Percentiles rank a stretch among this genome's conserved stretches.
phyloP scores from a whole-genome alignment of 2,113 vertebrate species.

The Epinephelus lanceolatus region DNA sequence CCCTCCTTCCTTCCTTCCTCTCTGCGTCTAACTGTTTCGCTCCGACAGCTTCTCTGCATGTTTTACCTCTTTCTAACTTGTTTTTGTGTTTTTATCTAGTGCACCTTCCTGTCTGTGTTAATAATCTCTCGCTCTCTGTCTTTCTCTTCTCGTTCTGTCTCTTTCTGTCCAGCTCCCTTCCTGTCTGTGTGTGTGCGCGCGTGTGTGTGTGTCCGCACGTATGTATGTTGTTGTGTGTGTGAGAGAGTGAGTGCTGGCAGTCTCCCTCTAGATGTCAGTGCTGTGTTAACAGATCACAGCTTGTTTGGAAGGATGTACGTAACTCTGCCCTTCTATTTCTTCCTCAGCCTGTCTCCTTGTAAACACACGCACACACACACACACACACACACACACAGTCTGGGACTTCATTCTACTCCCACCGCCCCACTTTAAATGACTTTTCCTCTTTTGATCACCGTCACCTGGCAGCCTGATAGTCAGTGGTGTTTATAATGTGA shows the following conservation, averaged over 20 bases:
- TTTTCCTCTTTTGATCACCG: background rate
- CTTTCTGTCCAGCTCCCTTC: slow-evolving; percentile 8
- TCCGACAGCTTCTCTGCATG: slow-evolving; percentile 33
- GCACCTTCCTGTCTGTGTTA: slow-evolving; percentile 30
- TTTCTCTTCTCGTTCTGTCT: background rate
- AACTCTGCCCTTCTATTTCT: slow-evolving; percentile 35
- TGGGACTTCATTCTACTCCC: background rate
- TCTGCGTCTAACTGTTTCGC: slow-evolving; percentile 8
- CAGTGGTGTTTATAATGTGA: background rate
- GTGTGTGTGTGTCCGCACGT: background rate
- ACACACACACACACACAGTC: background rate
- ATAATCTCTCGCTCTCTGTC: slow-evolving; percentile 2
- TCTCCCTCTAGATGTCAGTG: slow-evolving; percentile 79
- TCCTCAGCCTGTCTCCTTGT: slow-evolving; percentile 4
- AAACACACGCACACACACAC: slow-evolving; percentile 26
- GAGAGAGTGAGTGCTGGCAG: slow-evolving; percentile 40
- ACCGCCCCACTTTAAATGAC: background rate
- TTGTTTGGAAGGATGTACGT: slow-evolving; percentile 49
- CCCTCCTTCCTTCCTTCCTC: slow-evolving; percentile 50
- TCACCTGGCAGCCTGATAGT: background rate
- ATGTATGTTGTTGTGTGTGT: background rate
- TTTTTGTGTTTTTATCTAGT: slow-evolving; percentile 45
- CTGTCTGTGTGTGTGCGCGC: background rate
- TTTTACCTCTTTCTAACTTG: slow-evolving; percentile 41
- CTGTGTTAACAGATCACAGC: slow-evolving; percentile 65